Percentiles rank a stretch among this genome's conserved stretches.
phyloP scores from a whole-genome alignment of 2,888 invertebrate species.

The Mantis religiosa region DNA sequence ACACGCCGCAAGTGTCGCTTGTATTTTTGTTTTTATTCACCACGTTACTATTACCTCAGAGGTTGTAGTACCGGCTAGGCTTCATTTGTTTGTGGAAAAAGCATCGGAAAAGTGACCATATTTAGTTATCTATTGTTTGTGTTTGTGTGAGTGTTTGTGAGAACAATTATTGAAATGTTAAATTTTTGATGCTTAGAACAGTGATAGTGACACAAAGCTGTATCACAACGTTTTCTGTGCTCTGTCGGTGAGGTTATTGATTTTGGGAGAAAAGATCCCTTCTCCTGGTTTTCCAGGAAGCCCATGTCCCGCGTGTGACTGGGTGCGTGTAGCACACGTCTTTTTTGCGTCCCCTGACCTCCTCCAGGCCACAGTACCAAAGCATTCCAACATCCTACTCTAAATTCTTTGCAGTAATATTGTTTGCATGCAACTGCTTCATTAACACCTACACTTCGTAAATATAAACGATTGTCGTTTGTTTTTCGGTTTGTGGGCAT shows the following conservation, averaged over 20 bases:
- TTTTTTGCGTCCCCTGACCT: neutral
- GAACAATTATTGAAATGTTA: neutral
- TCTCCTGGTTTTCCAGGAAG: neutral
- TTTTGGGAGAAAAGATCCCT: slow-evolving; percentile 25
- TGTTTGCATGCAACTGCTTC: neutral
- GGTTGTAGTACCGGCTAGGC: neutral
- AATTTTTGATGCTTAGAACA: neutral
- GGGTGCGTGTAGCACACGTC: neutral
- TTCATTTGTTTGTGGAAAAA: neutral
- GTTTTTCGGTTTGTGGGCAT: neutral
- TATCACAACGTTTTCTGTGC: neutral
- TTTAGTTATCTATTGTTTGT: neutral
- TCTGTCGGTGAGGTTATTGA: slow-evolving; percentile 23
- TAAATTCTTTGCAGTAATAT: neutral
- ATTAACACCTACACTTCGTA: neutral
- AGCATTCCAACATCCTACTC: neutral
- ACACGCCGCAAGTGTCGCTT: slow-evolving; percentile 4
- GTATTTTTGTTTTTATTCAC: neutral
- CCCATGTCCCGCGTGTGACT: neutral
- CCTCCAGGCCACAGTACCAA: neutral
- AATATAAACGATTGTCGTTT: neutral
- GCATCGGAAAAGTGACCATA: neutral
- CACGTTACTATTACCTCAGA: neutral
- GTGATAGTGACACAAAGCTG: neutral
- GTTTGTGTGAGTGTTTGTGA: neutral